A percentile compares a stretch with the other conserved stretches of the same genome.
phyloP scores from a whole-genome alignment of 2,113 vertebrate genomes.

The Seriola rivoliana region DNA sequence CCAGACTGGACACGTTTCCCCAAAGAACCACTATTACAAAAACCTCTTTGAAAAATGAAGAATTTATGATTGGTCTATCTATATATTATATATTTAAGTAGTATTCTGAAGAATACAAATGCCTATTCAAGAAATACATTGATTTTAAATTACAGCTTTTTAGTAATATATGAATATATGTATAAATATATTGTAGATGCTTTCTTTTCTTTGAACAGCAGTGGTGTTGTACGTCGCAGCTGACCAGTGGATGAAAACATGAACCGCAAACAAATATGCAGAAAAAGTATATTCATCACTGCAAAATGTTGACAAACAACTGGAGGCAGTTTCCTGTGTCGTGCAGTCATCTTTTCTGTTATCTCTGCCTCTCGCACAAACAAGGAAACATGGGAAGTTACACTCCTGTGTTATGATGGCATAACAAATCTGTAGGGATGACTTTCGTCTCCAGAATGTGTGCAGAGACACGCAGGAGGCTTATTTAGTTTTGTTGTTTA shows the following conservation, averaged over 20 bases:
- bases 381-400: neutral
- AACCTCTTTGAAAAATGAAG: slow-evolving; percentile 68
- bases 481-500: slow-evolving; percentile 32
- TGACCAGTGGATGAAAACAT: slow-evolving; percentile 45
- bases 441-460: slow-evolving; percentile 16
- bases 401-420: neutral
- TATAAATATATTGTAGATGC: slow-evolving; percentile 64
- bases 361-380: slow-evolving; percentile 25
- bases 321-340: slow-evolving; percentile 9
- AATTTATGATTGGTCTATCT: slow-evolving; percentile 60
- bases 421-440: slow-evolving; percentile 18
- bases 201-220: slow-evolving; percentile 55
- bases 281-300: slow-evolving; percentile 33
- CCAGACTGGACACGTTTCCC: slow-evolving; percentile 37
- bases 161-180: slow-evolving; percentile 71
- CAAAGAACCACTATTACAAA: slow-evolving; percentile 68
- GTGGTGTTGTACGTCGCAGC: slow-evolving; percentile 10
- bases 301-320: slow-evolving; percentile 20
- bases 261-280: slow-evolving; percentile 8
- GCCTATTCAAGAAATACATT: slow-evolving; percentile 58
- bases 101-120: slow-evolving; percentile 62
- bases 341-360: slow-evolving; percentile 40
- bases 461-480: neutral
- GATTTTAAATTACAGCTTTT: slow-evolving; percentile 61
- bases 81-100: slow-evolving; percentile 75